These are phyloP conservation scores for Vollenhovia emeryi DNA, from an alignment of 1,140 invertebrate genomes.

Conservation along the genomic window DNA sequence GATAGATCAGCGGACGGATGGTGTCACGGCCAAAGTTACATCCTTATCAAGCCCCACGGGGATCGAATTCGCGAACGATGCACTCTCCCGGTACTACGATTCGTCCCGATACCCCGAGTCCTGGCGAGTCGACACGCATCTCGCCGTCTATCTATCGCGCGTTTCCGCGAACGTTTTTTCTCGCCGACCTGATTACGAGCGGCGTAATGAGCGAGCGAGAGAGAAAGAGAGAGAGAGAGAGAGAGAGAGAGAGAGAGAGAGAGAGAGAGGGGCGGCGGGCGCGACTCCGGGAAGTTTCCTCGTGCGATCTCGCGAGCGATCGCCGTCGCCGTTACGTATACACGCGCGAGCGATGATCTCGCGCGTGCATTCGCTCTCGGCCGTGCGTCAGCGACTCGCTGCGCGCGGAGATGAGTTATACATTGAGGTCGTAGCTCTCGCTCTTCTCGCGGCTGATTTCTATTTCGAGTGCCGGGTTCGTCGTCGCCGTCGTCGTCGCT, in stretches of 20 bases:
- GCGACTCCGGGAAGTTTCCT: background rate
- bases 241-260: too few species aligned
- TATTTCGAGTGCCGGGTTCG: slow-evolving; percentile 70
- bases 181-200: slow-evolving; percentile 6
- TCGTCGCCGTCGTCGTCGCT: slow-evolving; percentile 23
- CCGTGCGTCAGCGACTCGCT: slow-evolving; percentile 23
- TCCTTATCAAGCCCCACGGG: too few species aligned
- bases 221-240: too few species aligned
- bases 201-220: too few species aligned
- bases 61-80: background rate
- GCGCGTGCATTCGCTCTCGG: slow-evolving; percentile 8
- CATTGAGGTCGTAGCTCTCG: slow-evolving; percentile 68
- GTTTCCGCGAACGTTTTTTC: background rate
- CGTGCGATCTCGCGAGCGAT: background rate
- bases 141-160: background rate
- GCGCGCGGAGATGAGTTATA: slow-evolving; percentile 42
- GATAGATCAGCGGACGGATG: background rate
- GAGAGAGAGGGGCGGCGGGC: too few species aligned
- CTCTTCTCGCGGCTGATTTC: slow-evolving; percentile 60
- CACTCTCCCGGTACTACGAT: too few species aligned
- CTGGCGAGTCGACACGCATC: background rate
- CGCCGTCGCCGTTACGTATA: background rate
- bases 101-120: background rate
- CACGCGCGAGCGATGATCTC: slow-evolving; percentile 42
- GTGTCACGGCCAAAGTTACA: background rate